These are phyloP conservation scores for Enteromius argenteus DNA, from an alignment of 2,797 vertebrate genomes.

Conservation along the genomic window DNA sequence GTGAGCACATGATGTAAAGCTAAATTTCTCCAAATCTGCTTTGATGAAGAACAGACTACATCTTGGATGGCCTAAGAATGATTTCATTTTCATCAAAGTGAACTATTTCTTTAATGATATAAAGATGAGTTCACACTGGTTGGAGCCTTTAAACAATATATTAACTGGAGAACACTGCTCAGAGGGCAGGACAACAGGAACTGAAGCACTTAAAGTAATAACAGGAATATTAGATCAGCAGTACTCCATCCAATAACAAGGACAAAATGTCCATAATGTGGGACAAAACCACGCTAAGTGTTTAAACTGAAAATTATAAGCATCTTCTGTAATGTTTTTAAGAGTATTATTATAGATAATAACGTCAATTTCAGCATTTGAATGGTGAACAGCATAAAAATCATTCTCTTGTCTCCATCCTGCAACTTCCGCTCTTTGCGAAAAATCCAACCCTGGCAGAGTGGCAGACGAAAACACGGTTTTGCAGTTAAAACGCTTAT, in stretches of 20 bases:
- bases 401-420: slow-evolving; percentile 2
- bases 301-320: slow-evolving; percentile 16
- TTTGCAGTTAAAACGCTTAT: slow-evolving; percentile 51
- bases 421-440: slow-evolving; percentile 8
- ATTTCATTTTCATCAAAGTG: neutral
- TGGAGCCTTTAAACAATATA: slow-evolving; percentile 8
- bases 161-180: neutral
- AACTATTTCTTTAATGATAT: neutral
- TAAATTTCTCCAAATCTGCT: neutral
- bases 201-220: slow-evolving; percentile 21
- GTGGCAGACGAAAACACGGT: slow-evolving; percentile 57
- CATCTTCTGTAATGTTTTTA: slow-evolving; percentile 10
- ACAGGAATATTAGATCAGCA: slow-evolving; percentile 35
- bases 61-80: neutral
- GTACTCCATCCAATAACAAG: slow-evolving; percentile 21
- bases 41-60: neutral
- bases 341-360: slow-evolving; percentile 16
- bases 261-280: slow-evolving; percentile 10
- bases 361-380: slow-evolving; percentile 36
- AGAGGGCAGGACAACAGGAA: slow-evolving; percentile 29
- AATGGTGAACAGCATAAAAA: slow-evolving; percentile 28
- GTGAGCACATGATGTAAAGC: neutral
- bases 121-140: neutral
- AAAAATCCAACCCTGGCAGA: slow-evolving; percentile 36
- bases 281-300: slow-evolving; percentile 2